Evolutionary conservation across 2,113 vertebrate genomes (phyloP), one percentile per base, ranked within the genome.

Genomic region (Xiphias gladius): DNA sequence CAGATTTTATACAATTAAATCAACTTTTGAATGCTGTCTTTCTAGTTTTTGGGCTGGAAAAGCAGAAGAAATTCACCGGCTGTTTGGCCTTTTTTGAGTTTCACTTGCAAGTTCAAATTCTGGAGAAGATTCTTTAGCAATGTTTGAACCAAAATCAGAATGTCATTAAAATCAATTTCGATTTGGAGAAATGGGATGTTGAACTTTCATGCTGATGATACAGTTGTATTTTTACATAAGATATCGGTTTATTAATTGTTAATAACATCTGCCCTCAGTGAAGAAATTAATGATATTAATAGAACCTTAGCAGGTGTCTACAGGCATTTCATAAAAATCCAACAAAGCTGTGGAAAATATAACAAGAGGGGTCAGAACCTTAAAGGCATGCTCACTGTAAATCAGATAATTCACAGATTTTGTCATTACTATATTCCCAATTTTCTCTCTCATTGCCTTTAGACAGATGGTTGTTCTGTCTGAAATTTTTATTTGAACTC

Each of bases 401-500:
- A 46, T 35, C 58, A n/a, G n/a, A 70, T 52, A 17, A 17, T 20
- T 54, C 10, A 10, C 6, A 52, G 16, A 16, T 62, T 22, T 30
- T 1, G 20, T 14, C 6, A 11, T 39, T 30, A 41, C 22, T 17
- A 35, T 19, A 46, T 30, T 20, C 37, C 1, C 5, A n/a, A 35
- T 24, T 16, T 37, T 39, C 10, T 24, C n/a, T 48, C 22, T 26
- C 26, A 24, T 17, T 58, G 39, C 59, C 19, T 30, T 4, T 66
- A 48, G 65, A 70, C 41, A 61, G 22, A 63, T 67, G 30, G 12
- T 7, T 39, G 11, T 20, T 46, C 11, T 35, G 7, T n/a, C 14
- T 64, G 10, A 75, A 32, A 43, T 14, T 26, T 59, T 58, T 19
- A 67, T 73, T 73, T 73, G 50, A 24, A 66, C n/a, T 22, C 4